phyloP scores from a whole-genome alignment of 1,140 invertebrate genomes.

The Apocrypta bakeri region DNA sequence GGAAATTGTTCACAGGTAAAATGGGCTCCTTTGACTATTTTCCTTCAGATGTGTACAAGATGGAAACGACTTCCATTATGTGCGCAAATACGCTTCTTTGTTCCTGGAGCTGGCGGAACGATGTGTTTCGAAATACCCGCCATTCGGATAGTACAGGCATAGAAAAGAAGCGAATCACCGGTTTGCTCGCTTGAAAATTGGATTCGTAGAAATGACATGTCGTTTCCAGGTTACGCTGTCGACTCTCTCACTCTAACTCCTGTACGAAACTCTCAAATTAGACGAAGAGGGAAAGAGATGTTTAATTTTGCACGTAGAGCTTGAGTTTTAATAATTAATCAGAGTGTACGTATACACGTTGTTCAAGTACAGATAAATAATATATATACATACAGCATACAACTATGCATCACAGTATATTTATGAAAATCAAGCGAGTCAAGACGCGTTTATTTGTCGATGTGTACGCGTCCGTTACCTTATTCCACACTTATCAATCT shows the following conservation, averaged over 20 bases:
- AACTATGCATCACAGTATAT: too few relatives aligned
- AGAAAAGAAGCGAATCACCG: not conserved
- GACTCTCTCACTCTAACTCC: too few relatives aligned
- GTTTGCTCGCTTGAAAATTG: not conserved
- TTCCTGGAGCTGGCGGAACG: not conserved
- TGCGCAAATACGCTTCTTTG: not conserved
- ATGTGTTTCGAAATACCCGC: not conserved
- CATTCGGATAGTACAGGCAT: not conserved
- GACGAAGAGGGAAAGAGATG: too few relatives aligned
- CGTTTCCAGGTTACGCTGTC: not conserved
- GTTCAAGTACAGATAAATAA: too few relatives aligned
- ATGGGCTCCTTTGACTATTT: not conserved
- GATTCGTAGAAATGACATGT: not conserved
- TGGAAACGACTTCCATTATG: not conserved
- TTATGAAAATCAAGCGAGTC: too few relatives aligned
- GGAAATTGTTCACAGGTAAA: slow-evolving; percentile 79
- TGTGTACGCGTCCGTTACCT: not conserved
- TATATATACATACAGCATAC: too few relatives aligned
- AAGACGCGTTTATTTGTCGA: too few relatives aligned
- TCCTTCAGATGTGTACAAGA: not conserved
- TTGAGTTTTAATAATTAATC: too few relatives aligned
- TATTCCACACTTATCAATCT: too few relatives aligned
- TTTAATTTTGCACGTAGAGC: too few relatives aligned
- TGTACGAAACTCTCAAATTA: too few relatives aligned
- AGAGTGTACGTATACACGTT: too few relatives aligned